Percentiles rank a stretch among this genome's conserved stretches.
These are phyloP conservation scores for Dynastes maya DNA, from an alignment of 2,888 invertebrate species.

Conservation along the genomic window DNA sequence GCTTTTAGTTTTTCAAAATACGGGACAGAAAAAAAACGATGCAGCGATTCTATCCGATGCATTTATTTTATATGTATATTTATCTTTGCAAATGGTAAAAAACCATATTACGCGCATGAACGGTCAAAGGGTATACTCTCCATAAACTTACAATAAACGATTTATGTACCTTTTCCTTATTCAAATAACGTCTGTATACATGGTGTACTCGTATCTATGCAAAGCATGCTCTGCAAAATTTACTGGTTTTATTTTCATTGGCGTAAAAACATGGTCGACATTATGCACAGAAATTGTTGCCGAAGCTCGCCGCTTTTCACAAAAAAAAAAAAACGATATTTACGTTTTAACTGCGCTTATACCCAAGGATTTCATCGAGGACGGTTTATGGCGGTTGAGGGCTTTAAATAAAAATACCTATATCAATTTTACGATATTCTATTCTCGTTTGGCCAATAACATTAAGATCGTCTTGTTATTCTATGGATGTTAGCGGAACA, in stretches of 20 bases:
- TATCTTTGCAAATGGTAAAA: too few species aligned
- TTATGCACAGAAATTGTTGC: neutral
- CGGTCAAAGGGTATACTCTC: neutral
- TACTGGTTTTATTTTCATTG: conserved; percentile 24
- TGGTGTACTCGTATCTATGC: conserved; percentile 3
- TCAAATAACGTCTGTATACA: conserved; percentile 2
- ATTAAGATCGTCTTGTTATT: neutral
- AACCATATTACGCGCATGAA: too few species aligned
- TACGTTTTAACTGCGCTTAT: conserved; percentile 22
- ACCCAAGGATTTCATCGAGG: conserved; percentile 11
- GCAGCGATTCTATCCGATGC: too few species aligned
- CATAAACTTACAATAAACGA: conserved; percentile 10
- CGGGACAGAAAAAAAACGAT: too few species aligned
- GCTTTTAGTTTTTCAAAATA: too few species aligned
- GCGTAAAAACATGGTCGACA: neutral
- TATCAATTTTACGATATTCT: conserved; percentile 35
- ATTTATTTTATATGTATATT: too few species aligned
- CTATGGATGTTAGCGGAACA: neutral
- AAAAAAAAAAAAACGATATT: conserved; percentile 1
- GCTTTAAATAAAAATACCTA: conserved; percentile 30
- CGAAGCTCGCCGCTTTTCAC: neutral
- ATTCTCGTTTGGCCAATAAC: conserved; percentile 21
- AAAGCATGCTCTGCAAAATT: neutral
- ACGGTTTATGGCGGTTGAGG: conserved; percentile 25
- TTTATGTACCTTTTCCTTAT: neutral